phyloP scores from a whole-genome alignment of 2,113 vertebrate species.

The Stegostoma tigrinum region DNA sequence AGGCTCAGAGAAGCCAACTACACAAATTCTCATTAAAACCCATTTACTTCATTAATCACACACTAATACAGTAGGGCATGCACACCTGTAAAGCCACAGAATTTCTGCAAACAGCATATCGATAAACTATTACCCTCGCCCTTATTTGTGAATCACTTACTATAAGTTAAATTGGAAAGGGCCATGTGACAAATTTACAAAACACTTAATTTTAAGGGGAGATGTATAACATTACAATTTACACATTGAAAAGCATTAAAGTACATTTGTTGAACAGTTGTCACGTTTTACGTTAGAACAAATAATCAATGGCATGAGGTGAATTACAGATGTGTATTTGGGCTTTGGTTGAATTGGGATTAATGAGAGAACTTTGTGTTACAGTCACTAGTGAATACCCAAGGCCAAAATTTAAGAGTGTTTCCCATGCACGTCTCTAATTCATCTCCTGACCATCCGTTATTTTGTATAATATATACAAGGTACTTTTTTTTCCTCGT shows the following conservation, averaged over 20 bases:
- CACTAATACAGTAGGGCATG: too few relatives aligned
- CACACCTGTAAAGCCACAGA: background rate
- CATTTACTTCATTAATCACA: background rate
- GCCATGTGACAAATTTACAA: slow-evolving; percentile 18
- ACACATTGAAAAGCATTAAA: slow-evolving; percentile 31
- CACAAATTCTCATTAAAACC: background rate
- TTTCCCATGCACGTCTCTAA: slow-evolving; percentile 27
- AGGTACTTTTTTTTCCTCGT: slow-evolving; percentile 38
- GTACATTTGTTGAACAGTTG: slow-evolving; percentile 3
- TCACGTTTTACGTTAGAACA: background rate
- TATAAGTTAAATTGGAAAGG: slow-evolving; percentile 1
- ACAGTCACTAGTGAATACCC: background rate
- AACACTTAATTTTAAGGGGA: slow-evolving; percentile 34
- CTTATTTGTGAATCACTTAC: background rate
- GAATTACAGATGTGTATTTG: slow-evolving; percentile 33
- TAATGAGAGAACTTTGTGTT: slow-evolving; percentile 11
- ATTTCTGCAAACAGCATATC: background rate
- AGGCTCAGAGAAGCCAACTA: background rate
- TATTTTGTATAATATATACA: slow-evolving; percentile 37
- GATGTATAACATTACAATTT: slow-evolving; percentile 5
- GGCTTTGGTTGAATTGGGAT: background rate
- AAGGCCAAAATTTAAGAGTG: slow-evolving; percentile 14
- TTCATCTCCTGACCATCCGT: slow-evolving; percentile 22
- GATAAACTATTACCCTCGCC: background rate
- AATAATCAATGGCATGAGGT: slow-evolving; percentile 32